Conservation (phyloP, 1,140 invertebrate genomes). For the Rhyacophila brunnea region DNA sequence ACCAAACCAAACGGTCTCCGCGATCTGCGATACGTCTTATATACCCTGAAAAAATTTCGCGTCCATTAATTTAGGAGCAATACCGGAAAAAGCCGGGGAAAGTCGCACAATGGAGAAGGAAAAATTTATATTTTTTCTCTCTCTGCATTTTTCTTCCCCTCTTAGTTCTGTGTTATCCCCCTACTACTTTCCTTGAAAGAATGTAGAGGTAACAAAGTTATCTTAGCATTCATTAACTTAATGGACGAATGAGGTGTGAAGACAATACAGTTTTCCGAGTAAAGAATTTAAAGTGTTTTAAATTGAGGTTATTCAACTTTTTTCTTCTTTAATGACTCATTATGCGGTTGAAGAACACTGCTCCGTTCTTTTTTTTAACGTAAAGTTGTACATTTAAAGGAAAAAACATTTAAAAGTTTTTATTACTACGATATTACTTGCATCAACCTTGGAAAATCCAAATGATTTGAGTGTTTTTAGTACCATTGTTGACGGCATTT, state of each 20-base stretch:
- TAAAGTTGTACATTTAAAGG: conserved; percentile 11
- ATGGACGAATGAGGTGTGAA: conserved; percentile 8
- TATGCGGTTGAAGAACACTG: background rate
- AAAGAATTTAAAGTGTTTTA: conserved; percentile 19
- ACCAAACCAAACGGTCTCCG: no score
- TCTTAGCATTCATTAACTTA: conserved; percentile 25
- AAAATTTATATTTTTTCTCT: conserved; percentile 3
- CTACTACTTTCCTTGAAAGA: background rate
- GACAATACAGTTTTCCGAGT: conserved; percentile 25
- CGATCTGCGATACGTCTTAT: no score
- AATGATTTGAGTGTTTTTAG: no score
- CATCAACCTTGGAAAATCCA: no score
- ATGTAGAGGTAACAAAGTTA: conserved; percentile 23
- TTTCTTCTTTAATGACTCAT: conserved; percentile 25
- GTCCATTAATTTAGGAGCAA: conserved; percentile 6
- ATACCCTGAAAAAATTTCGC: background rate
- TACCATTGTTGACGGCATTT: no score
- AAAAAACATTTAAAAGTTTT: no score
- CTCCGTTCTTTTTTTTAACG: conserved; percentile 4
- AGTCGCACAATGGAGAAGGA: background rate
- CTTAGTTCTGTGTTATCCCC: background rate
- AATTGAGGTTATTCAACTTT: conserved; percentile 21
- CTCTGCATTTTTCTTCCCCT: background rate
- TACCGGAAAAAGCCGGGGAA: conserved; percentile 7
- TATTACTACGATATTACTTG: no score